Evolutionary conservation across 2,113 vertebrate genomes (phyloP).

Genomic region (Erpornis zantholeuca): DNA sequence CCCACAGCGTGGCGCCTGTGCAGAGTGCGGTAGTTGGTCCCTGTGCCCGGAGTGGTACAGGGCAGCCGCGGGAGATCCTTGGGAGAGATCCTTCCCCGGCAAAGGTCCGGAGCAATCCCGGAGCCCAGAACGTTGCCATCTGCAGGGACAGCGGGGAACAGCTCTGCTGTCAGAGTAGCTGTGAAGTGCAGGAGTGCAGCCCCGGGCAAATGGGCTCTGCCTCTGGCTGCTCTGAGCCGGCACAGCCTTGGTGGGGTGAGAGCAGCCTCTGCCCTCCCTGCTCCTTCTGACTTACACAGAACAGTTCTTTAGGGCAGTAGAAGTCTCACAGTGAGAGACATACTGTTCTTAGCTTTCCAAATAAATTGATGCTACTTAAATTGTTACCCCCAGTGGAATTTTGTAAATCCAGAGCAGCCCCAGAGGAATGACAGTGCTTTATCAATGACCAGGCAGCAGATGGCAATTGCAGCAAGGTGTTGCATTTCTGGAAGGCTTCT

Average conservation of each 20-base stretch:
- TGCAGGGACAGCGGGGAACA: background rate
- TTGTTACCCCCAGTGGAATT: background rate
- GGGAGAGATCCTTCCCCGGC: background rate
- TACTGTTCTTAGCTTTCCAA: background rate
- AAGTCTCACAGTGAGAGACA: background rate
- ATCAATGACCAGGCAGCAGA: background rate
- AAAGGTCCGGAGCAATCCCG: background rate
- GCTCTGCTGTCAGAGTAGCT: background rate
- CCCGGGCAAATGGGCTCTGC: background rate
- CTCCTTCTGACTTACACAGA: fast-evolving
- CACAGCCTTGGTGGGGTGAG: fast-evolving
- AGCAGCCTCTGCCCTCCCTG: background rate
- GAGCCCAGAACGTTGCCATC: background rate
- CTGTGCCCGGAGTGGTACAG: background rate
- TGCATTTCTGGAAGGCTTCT: background rate
- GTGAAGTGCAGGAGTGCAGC: fast-evolving
- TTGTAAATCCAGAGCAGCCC: background rate
- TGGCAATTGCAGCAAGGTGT: background rate
- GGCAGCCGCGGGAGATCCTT: fast-evolving
- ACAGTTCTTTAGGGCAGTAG: too few relatives aligned
- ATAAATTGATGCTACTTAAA: background rate
- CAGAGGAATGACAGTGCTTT: background rate
- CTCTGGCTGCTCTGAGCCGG: background rate
- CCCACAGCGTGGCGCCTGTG: fast-evolving
- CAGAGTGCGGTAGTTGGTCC: background rate